Conservation (phyloP, 2,113 vertebrate species). For the Anguilla rostrata region DNA sequence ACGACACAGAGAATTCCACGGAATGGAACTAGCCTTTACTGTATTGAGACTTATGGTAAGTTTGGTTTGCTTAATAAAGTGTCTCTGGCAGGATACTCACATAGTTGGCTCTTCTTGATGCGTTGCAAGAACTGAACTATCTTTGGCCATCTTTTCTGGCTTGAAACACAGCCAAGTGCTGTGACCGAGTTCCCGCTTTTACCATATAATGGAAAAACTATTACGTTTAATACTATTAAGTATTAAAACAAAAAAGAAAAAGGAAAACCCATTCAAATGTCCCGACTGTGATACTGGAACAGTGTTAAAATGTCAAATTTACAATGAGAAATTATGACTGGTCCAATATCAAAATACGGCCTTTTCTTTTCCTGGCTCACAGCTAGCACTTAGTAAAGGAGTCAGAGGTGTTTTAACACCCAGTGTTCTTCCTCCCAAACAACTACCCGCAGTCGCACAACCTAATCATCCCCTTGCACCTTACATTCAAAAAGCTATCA, state of each 20-base stretch:
- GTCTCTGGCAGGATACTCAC: background rate
- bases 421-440: too few relatives aligned
- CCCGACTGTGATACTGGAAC: background rate
- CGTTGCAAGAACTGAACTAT: background rate
- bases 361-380: background rate
- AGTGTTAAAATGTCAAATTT: background rate
- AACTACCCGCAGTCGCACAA: too few relatives aligned
- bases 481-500: too few relatives aligned
- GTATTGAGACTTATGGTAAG: background rate
- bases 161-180: background rate
- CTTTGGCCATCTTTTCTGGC: background rate
- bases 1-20: background rate
- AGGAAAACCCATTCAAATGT: background rate
- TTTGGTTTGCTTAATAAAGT: slow-evolving; percentile 1
- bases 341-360: too few relatives aligned
- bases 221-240: background rate
- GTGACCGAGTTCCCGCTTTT: background rate
- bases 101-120: background rate
- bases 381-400: too few relatives aligned
- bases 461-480: too few relatives aligned
- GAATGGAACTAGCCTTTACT: background rate
- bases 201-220: background rate
- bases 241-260: too few relatives aligned
- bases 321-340: background rate
- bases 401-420: too few relatives aligned